Evolutionary conservation across 2,113 vertebrate genomes (phyloP).

Genomic region (Nothocercus nigrocapillus): DNA sequence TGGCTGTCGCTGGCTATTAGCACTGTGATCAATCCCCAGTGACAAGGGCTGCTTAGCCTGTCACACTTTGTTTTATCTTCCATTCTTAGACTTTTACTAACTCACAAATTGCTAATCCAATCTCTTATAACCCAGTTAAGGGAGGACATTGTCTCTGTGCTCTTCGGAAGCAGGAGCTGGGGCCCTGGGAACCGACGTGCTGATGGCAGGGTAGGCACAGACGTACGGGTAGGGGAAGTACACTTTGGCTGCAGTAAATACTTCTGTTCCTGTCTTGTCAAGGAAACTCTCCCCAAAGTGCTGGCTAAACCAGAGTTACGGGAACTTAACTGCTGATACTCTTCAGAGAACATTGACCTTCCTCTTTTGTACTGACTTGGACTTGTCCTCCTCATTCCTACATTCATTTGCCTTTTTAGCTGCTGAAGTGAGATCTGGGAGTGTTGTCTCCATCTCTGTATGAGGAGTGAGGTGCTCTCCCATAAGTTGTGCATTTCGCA

Average conservation of each 20-base stretch:
- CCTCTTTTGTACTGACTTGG: neutral
- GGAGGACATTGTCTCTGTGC: slow-evolving; percentile 61
- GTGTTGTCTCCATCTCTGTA: neutral
- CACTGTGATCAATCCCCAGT: slow-evolving; percentile 83
- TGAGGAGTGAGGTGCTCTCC: neutral
- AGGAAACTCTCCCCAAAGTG: neutral
- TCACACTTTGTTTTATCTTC: slow-evolving; percentile 82
- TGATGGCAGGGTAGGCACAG: neutral
- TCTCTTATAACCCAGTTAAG: slow-evolving; percentile 86
- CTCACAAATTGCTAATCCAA: slow-evolving; percentile 90
- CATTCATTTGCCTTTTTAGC: neutral
- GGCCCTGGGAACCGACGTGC: neutral
- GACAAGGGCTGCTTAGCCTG: slow-evolving; percentile 83
- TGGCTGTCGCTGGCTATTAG: slow-evolving; percentile 83
- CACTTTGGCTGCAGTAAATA: neutral
- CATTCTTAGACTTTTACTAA: slow-evolving; percentile 88
- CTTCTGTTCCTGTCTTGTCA: too few relatives aligned
- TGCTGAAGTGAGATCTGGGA: neutral
- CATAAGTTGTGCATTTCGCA: neutral
- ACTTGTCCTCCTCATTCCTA: neutral
- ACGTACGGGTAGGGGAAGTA: neutral
- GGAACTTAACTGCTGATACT: neutral
- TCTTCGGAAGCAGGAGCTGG: neutral
- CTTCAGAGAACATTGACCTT: neutral
- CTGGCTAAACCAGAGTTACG: neutral